Evolutionary conservation across 2,888 invertebrate species (phyloP).

Genomic region (Ypsolopha sequella): DNA sequence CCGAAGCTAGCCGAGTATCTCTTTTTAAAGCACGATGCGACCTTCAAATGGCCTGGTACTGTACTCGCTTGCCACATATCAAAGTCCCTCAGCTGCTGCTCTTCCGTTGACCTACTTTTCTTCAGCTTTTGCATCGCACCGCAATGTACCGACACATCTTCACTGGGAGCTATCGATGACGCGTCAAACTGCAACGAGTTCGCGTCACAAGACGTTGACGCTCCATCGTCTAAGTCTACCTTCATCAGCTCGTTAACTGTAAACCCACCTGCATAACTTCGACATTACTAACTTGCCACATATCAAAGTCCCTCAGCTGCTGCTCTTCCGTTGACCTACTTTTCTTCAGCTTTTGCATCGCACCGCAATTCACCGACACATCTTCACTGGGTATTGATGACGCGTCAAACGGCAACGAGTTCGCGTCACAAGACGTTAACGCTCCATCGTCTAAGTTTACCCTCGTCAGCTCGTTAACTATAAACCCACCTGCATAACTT

Average conservation of each 20-base stretch:
- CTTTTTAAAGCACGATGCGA: too few relatives aligned
- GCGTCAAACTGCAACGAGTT: conserved; percentile 42
- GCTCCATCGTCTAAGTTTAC: conserved; percentile 22
- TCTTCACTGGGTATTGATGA: conserved; percentile 44
- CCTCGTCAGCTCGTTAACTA: neutral
- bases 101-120: conserved; percentile 30
- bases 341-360: conserved; percentile 43
- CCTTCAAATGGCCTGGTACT: too few relatives aligned
- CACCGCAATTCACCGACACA: conserved; percentile 40
- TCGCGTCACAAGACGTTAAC: conserved; percentile 45
- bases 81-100: conserved; percentile 35
- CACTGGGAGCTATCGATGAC: conserved; percentile 39
- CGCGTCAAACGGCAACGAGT: conserved; percentile 41
- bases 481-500: conserved; percentile 45
- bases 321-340: conserved; percentile 28
- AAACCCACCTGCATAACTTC: conserved; percentile 48
- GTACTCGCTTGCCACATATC: conserved; percentile 57
- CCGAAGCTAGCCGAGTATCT: too few relatives aligned
- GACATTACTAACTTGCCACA: conserved; percentile 55
- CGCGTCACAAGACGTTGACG: conserved; percentile 46
- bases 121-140: conserved; percentile 44
- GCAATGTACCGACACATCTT: conserved; percentile 44
- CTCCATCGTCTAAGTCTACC: conserved; percentile 20
- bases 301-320: conserved; percentile 40
- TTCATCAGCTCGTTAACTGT: neutral